Conservation (phyloP, 1,140 invertebrate species). For the Ptiloglossa arizonensis region DNA sequence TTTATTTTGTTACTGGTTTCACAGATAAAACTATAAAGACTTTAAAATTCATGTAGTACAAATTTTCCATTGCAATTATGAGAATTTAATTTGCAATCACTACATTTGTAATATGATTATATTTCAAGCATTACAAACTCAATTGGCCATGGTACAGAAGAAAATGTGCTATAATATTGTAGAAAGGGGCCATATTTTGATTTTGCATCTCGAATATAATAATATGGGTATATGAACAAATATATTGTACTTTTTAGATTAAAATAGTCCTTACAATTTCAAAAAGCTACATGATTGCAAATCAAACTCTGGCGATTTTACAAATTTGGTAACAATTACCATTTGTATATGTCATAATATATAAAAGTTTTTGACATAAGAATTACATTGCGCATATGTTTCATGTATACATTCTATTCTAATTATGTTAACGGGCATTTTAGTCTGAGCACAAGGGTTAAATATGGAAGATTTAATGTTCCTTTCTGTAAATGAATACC, state of each 20-base stretch:
- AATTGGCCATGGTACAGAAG: slow-evolving; percentile 14
- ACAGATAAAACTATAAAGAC: slow-evolving; percentile 27
- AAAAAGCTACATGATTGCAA: slow-evolving; percentile 5
- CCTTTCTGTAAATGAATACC: slow-evolving; percentile 34
- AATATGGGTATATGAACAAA: neutral
- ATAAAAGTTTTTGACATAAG: neutral
- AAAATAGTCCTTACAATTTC: slow-evolving; percentile 9
- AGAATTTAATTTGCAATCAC: slow-evolving; percentile 34
- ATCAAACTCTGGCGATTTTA: slow-evolving; percentile 18
- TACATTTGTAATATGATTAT: slow-evolving; percentile 8
- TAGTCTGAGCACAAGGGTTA: slow-evolving; percentile 8
- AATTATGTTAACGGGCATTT: slow-evolving; percentile 16
- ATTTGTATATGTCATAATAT: slow-evolving; percentile 5
- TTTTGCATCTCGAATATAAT: slow-evolving; percentile 14
- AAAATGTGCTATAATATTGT: slow-evolving; percentile 40
- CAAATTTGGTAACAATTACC: neutral
- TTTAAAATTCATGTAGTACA: slow-evolving; percentile 37
- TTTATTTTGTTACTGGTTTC: slow-evolving; percentile 53
- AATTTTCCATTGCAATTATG: slow-evolving; percentile 19
- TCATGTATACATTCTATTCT: slow-evolving; percentile 11
- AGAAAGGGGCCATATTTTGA: slow-evolving; percentile 39
- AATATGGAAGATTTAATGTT: slow-evolving; percentile 20
- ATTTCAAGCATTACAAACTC: neutral
- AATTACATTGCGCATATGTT: neutral
- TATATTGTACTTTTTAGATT: slow-evolving; percentile 7